Base-by-base conservation (phyloP, 2,113 vertebrate species). In the Saccopteryx leptura region DNA sequence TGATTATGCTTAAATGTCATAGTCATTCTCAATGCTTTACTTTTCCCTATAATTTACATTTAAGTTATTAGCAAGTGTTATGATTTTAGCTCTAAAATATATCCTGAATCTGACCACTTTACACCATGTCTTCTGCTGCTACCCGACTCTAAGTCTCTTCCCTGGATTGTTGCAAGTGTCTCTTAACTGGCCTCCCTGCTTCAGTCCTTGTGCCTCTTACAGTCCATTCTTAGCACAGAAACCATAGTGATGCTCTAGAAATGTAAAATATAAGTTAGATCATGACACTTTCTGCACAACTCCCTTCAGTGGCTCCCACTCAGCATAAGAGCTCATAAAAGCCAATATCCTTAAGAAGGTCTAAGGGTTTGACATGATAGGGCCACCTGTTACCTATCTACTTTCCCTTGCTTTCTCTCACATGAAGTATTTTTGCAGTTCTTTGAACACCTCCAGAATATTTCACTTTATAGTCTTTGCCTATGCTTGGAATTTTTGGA, bases 271-370 rank as follows among this genome's bases (percentile, higher is more conserved):
- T 14, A 56, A 28, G 13, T 83, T 76, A 60, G 12, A 33, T 31
- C 23, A 56, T 66, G 63, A 61, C 6, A 12, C n/a, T 72, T 52
- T 86, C 11, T 60, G 39, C 12, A 95, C 9, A 31, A 26, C 17
- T 74, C 6, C 15, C 7, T 46, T 88, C 50, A 91, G 0, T 82
- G 46, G 24, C 11, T 89, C 19, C 19, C 56, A 78, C 17, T 74
- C 31, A 79, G 68, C 78, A 68, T 72, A 89, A 95, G 94, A 82
- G 14, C 61, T 87, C n/a, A 58, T 18, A 72, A 52, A 66, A 84
- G 23, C 4, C 23, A 26, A 39, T 2, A 11, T 79, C 14, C 65
- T 83, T 71, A 56, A 39, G 33, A 83, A 86, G 1, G 4, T 69
- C 9, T 10, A 39, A 52, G 54, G 48, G 8, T 82, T 86, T 31